A percentile compares a stretch with the other conserved stretches of the same genome.
These are phyloP conservation scores for Conus ventricosus DNA, from an alignment of 1,140 invertebrate species.

Conservation along the genomic window DNA sequence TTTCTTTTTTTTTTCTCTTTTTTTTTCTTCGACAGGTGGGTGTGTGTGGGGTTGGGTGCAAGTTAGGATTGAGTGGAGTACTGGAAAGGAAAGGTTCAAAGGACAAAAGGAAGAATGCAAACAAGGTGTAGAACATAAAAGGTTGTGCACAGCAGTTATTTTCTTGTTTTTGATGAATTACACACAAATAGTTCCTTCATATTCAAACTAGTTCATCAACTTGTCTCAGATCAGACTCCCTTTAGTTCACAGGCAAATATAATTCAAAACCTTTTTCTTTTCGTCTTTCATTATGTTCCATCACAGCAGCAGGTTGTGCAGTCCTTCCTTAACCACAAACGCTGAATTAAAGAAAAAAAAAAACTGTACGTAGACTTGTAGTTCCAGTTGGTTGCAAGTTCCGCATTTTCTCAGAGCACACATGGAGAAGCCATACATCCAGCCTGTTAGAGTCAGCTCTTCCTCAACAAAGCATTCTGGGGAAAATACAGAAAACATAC, in stretches of 20 bases:
- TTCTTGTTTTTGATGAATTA: background rate
- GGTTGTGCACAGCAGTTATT: background rate
- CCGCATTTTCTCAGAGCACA: background rate
- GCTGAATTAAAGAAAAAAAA: background rate
- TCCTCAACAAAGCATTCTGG: slow-evolving; percentile 27
- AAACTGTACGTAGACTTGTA: background rate
- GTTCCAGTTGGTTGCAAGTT: background rate
- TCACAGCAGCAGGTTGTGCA: background rate
- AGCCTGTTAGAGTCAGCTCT: background rate
- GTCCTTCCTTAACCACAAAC: background rate
- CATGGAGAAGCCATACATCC: background rate
- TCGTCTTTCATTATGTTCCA: background rate
- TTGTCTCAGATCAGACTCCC: background rate
- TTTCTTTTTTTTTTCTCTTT: background rate
- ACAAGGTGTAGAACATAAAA: background rate
- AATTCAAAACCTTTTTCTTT: background rate
- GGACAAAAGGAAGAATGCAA: background rate
- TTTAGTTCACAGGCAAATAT: background rate
- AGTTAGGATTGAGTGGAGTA: background rate
- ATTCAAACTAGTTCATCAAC: no score
- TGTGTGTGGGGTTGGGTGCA: background rate
- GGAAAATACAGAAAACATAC: background rate
- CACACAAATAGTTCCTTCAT: no score
- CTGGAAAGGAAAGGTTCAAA: background rate
- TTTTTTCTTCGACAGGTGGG: background rate